These are phyloP conservation scores for Butorides virescens DNA, from an alignment of 2,113 vertebrate genomes.

Conservation along the genomic window DNA sequence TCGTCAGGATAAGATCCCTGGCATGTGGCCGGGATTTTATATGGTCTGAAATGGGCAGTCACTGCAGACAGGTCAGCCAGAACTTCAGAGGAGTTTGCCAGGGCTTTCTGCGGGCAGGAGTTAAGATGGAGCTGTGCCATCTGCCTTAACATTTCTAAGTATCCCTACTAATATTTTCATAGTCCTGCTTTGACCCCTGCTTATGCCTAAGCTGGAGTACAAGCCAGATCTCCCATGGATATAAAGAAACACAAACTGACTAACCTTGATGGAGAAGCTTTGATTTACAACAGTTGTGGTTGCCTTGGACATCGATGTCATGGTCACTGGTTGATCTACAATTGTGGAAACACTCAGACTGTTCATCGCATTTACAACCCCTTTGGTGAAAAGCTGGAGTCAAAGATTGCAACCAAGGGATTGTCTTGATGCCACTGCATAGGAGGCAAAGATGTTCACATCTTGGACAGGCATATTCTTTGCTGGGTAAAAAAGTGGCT, in stretches of 20 bases:
- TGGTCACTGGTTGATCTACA: accelerated
- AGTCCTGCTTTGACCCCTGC: neutral
- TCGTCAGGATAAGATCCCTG: neutral
- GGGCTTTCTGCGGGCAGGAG: neutral
- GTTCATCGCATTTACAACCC: neutral
- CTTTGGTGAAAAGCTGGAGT: neutral
- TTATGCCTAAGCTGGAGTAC: neutral
- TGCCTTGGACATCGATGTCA: neutral
- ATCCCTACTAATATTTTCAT: neutral
- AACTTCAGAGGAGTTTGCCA: neutral
- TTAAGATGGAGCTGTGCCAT: neutral
- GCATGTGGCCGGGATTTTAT: neutral
- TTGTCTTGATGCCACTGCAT: neutral
- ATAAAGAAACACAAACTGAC: neutral
- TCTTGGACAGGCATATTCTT: too few relatives aligned
- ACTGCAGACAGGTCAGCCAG: neutral
- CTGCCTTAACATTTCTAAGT: neutral
- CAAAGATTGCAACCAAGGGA: neutral
- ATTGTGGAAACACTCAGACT: neutral
- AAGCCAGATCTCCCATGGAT: neutral
- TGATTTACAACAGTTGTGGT: neutral
- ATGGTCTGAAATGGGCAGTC: neutral
- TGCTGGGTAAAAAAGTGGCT: too few relatives aligned
- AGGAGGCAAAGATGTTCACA: neutral
- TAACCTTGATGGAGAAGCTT: neutral